These are phyloP conservation scores for Psittacara wagleri DNA, from an alignment of 2,113 vertebrate species.

Conservation along the genomic window DNA sequence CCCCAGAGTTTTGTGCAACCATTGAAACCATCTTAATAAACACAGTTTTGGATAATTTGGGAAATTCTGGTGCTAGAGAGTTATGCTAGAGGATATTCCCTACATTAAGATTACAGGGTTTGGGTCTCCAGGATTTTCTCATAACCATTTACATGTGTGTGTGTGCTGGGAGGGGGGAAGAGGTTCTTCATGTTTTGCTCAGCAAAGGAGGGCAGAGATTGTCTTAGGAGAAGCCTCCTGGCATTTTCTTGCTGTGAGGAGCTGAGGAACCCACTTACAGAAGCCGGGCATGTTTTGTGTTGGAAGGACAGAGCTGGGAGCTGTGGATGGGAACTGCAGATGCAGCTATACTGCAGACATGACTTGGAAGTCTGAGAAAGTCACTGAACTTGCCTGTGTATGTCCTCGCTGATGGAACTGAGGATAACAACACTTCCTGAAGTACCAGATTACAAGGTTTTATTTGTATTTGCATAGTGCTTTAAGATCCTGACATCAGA, in stretches of 20 bases:
- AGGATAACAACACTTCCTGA: neutral
- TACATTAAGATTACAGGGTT: neutral
- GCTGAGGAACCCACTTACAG: neutral
- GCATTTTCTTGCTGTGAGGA: neutral
- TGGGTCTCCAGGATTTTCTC: neutral
- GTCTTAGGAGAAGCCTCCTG: neutral
- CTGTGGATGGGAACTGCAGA: neutral
- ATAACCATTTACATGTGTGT: fast-evolving
- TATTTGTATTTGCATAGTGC: neutral
- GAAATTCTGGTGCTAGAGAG: neutral
- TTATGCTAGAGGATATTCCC: neutral
- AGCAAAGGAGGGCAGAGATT: neutral
- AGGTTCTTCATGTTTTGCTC: neutral
- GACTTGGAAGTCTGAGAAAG: neutral
- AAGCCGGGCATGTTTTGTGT: neutral
- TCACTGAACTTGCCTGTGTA: neutral
- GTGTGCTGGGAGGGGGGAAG: neutral
- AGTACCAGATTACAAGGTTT: neutral
- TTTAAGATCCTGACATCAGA: neutral
- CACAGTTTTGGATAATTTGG: fast-evolving
- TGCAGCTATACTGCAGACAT: fast-evolving
- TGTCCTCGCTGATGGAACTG: neutral
- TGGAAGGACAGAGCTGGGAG: neutral
- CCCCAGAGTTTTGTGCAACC: neutral
- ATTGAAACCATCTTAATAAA: neutral